These are phyloP conservation scores for Poecile atricapillus DNA, from an alignment of 2,113 vertebrate species.

Conservation along the genomic window DNA sequence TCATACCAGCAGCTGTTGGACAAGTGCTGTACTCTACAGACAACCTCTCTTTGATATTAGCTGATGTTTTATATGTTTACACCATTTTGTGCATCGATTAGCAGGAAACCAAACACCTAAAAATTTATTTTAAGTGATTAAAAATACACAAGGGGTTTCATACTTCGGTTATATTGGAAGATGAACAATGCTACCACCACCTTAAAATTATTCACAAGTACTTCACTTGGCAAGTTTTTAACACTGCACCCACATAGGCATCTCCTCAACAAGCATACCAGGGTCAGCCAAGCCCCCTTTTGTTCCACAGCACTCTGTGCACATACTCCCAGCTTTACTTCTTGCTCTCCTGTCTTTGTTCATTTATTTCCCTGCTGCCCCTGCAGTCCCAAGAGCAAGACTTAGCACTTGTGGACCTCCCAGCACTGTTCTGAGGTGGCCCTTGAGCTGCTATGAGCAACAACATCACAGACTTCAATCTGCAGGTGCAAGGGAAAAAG, in stretches of 20 bases:
- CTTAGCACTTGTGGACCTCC: background rate
- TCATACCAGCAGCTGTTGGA: background rate
- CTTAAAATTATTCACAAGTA: background rate
- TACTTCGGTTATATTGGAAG: background rate
- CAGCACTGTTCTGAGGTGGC: background rate
- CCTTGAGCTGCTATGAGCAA: background rate
- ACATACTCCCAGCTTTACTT: background rate
- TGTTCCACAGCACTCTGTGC: rapidly evolving
- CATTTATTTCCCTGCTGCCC: background rate
- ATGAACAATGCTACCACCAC: background rate
- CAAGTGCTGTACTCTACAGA: background rate
- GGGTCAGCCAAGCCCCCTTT: background rate
- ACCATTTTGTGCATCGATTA: background rate
- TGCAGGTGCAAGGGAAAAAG: background rate
- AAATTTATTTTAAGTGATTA: background rate
- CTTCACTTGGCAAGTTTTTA: background rate
- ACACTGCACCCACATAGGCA: background rate
- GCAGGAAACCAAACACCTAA: background rate
- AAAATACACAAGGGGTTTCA: background rate
- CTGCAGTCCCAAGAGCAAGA: background rate
- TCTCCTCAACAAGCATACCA: background rate
- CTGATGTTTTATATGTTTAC: background rate
- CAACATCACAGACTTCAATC: background rate
- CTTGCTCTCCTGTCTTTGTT: background rate
- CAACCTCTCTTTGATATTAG: background rate